Evolutionary conservation across 2,797 vertebrate genomes (phyloP), one percentile per base, ranked within the genome.

Genomic region (Aythya fuligula): DNA sequence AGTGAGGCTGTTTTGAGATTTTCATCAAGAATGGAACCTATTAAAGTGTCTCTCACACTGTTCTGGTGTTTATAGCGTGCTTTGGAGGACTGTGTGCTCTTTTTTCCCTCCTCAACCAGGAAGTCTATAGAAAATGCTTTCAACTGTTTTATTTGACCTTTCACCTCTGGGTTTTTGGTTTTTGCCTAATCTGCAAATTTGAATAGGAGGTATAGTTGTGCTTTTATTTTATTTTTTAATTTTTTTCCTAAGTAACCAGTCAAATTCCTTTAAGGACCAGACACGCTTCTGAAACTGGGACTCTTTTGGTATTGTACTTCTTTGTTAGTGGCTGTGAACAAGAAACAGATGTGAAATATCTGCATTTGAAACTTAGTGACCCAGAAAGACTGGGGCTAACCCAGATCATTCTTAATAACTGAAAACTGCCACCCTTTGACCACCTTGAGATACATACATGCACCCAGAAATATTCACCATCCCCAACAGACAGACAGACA

Each of bases 261-360:
- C 49, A 71, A 95, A 90, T 93, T 94, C 90, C 89, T 92, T 85
- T 90, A 87, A 83, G 76, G 84, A 92, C 80, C 56, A 18, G 82
- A 83, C 95, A 83, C 4, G 4, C 62, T 69, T 13, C 87, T 88
- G 84, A 96, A 95, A 94, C 53, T 79, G 89, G 71, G 90, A 92
- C 91, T 92, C 51, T 36, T 76, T 80, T 3, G 5, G 77, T 92
- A 84, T 93, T 83, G 82, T 25, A 94, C 93, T 89, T 83, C 93
- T 96, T 94, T 93, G 96, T 96, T 73, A 60, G 95, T 76, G 69
- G 62, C 96, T 81, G 80, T 74, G 95, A 98, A 98, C 94, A 95
- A 95, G 92, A 98, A 97, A 61, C 98, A 98, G 97, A 98, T 98
- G 98, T 94, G 95, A 54, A 82, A 16, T 91, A 70, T 85, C 93